These are phyloP conservation scores for Diglossa cyanea DNA, from an alignment of 2,797 vertebrate species.

Conservation along the genomic window DNA sequence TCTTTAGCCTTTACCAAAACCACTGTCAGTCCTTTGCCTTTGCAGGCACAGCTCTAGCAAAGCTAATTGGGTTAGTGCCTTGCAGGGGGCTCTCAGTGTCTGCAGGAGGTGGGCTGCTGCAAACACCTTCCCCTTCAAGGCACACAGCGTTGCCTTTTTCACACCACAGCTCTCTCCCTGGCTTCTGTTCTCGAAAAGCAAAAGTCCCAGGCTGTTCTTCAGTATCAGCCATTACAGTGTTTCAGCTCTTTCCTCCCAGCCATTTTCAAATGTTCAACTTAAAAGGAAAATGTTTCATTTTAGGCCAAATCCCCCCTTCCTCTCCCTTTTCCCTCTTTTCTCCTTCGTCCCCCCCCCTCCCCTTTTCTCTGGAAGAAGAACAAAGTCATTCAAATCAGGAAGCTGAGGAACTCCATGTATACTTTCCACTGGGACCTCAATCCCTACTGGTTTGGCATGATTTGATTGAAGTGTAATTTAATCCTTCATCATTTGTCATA, in stretches of 20 bases:
- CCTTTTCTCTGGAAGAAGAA: slow-evolving; percentile 75
- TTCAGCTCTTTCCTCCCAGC: slow-evolving; percentile 78
- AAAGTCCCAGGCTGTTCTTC: slow-evolving; percentile 71
- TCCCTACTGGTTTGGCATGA: slow-evolving; percentile 77
- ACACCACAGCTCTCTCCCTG: slow-evolving; percentile 54
- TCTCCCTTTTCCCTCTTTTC: slow-evolving; percentile 49
- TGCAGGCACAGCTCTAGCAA: slow-evolving; percentile 55
- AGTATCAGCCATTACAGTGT: slow-evolving; percentile 71
- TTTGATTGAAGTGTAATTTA: slow-evolving; percentile 79
- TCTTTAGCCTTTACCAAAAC: slow-evolving; percentile 63
- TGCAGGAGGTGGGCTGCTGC: slow-evolving; percentile 63
- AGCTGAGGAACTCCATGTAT: slow-evolving; percentile 72
- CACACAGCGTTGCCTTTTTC: slow-evolving; percentile 59
- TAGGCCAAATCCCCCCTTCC: slow-evolving; percentile 74
- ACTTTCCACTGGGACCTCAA: slow-evolving; percentile 74
- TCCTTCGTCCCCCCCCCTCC: not conserved
- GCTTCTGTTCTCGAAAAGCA: slow-evolving; percentile 65
- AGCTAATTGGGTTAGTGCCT: slow-evolving; percentile 68
- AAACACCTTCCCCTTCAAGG: slow-evolving; percentile 68
- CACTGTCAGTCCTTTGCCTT: slow-evolving; percentile 61
- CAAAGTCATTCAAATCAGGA: slow-evolving; percentile 82
- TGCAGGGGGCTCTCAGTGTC: slow-evolving; percentile 42
- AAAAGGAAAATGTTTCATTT: slow-evolving; percentile 82
- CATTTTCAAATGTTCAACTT: slow-evolving; percentile 78
- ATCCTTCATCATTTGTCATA: slow-evolving; percentile 77